These are phyloP conservation scores for Procambarus clarkii DNA, from an alignment of 1,140 invertebrate genomes.

Conservation along the genomic window DNA sequence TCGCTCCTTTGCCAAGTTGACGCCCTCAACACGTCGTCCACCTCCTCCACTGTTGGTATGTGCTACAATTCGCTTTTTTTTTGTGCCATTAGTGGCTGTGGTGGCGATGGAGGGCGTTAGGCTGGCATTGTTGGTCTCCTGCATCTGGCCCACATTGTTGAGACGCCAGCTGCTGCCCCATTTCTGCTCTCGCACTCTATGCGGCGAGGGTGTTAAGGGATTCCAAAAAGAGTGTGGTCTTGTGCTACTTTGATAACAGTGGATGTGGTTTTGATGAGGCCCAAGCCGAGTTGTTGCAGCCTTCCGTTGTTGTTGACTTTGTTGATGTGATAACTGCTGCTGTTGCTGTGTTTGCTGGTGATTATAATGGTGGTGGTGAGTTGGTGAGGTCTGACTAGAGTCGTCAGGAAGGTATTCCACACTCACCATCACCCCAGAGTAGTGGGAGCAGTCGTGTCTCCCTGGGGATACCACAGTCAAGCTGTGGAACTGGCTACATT, in stretches of 20 bases:
- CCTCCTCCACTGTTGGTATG: neutral
- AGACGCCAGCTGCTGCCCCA: constrained; percentile 63
- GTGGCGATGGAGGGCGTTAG: neutral
- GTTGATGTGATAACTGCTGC: neutral
- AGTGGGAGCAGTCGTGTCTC: constrained; percentile 50
- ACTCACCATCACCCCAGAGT: constrained; percentile 45
- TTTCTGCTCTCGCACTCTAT: constrained; percentile 17
- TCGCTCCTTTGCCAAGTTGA: constrained; percentile 79
- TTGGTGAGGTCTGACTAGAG: constrained; percentile 19
- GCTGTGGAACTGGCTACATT: constrained; percentile 42
- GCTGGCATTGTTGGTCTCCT: neutral
- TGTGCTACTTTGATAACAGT: constrained; percentile 43
- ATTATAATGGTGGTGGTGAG: neutral
- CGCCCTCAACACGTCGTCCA: constrained; percentile 70
- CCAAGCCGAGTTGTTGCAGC: neutral
- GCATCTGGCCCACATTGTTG: constrained; percentile 1
- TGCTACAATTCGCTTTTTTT: constrained; percentile 23
- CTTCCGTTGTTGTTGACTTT: constrained; percentile 14
- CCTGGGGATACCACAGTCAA: constrained; percentile 50
- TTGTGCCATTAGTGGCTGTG: constrained; percentile 43
- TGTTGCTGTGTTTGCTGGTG: constrained; percentile 1
- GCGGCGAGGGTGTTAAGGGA: neutral
- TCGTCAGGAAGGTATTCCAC: constrained; percentile 59
- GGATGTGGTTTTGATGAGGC: constrained; percentile 58
- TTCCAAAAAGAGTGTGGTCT: constrained; percentile 42